Percentiles rank a stretch among this genome's conserved stretches.
These are phyloP conservation scores for Diabrotica virgifera DNA, from an alignment of 1,140 invertebrate species.

Conservation along the genomic window DNA sequence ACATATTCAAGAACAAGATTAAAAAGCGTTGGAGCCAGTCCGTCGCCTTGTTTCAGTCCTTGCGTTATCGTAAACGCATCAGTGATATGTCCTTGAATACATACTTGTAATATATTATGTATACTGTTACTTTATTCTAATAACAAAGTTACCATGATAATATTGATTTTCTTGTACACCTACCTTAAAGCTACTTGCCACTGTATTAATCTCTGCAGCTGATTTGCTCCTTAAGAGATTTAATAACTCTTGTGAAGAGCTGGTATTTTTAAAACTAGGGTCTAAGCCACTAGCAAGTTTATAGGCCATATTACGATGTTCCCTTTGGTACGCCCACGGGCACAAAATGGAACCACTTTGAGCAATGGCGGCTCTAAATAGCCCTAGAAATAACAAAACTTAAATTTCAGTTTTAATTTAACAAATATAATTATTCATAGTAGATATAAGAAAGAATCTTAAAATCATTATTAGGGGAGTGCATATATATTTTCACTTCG, in stretches of 20 bases:
- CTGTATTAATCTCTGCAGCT: slow-evolving; percentile 18
- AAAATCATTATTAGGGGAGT: no score
- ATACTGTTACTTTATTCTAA: not conserved
- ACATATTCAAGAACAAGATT: no score
- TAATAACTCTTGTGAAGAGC: slow-evolving; percentile 16
- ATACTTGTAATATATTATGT: no score
- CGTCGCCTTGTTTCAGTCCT: no score
- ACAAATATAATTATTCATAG: no score
- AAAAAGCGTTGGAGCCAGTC: no score
- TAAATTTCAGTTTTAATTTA: no score
- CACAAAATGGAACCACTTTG: slow-evolving; percentile 22
- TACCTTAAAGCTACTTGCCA: slow-evolving; percentile 7
- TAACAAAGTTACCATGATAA: not conserved
- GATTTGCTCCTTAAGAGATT: slow-evolving; percentile 15
- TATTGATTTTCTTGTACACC: not conserved
- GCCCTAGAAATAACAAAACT: slow-evolving; percentile 8
- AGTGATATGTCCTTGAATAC: no score
- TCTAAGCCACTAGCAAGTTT: slow-evolving; percentile 14
- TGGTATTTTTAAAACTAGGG: slow-evolving; percentile 8
- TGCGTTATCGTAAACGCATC: no score
- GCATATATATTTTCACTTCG: no score
- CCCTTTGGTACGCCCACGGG: slow-evolving; percentile 20
- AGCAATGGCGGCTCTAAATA: slow-evolving; percentile 24
- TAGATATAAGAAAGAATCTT: no score
- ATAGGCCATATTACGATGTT: slow-evolving; percentile 12